Evolutionary conservation across 2,888 invertebrate species (phyloP).

Genomic region (Seladonia tumulorum): DNA sequence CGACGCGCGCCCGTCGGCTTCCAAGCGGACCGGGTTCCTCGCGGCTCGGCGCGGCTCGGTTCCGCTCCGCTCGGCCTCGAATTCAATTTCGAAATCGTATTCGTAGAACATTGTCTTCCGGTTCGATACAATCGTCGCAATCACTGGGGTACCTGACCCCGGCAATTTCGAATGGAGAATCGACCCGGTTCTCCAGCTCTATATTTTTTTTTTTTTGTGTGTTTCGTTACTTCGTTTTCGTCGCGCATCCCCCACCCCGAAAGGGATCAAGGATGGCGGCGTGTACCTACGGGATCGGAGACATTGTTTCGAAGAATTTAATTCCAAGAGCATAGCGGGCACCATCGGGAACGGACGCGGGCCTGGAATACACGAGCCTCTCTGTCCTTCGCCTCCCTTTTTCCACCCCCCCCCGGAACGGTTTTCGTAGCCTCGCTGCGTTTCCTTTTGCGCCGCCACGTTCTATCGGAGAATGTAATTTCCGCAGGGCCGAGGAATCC

Average conservation of each 20-base stretch:
- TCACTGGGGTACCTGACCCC: slow-evolving; percentile 10
- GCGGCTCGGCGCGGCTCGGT: not conserved
- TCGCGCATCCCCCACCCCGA: not conserved
- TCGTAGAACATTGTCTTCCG: slow-evolving; percentile 15
- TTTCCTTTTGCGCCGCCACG: slow-evolving; percentile 54
- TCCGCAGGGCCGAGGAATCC: slow-evolving; percentile 75
- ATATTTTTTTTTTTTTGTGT: not conserved
- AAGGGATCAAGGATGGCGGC: not conserved
- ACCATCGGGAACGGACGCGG: slow-evolving; percentile 39
- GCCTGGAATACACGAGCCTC: not conserved
- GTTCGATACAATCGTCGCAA: slow-evolving; percentile 35
- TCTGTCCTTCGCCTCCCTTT: slow-evolving; percentile 36
- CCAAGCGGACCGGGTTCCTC: not conserved
- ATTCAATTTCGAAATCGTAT: slow-evolving; percentile 37
- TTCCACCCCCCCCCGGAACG: slow-evolving; percentile 19
- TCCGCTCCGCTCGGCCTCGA: not conserved
- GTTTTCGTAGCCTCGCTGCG: slow-evolving; percentile 46
- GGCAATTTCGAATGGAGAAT: slow-evolving; percentile 11
- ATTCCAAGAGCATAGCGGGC: slow-evolving; percentile 58
- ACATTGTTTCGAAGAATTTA: slow-evolving; percentile 74
- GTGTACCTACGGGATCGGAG: slow-evolving; percentile 23
- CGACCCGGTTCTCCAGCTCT: slow-evolving; percentile 1
- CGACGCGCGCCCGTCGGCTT: not conserved
- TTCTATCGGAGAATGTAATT: slow-evolving; percentile 78
- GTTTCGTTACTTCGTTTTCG: not conserved